phyloP scores from a whole-genome alignment of 2,797 vertebrate genomes.

The Cyclopterus lumpus region DNA sequence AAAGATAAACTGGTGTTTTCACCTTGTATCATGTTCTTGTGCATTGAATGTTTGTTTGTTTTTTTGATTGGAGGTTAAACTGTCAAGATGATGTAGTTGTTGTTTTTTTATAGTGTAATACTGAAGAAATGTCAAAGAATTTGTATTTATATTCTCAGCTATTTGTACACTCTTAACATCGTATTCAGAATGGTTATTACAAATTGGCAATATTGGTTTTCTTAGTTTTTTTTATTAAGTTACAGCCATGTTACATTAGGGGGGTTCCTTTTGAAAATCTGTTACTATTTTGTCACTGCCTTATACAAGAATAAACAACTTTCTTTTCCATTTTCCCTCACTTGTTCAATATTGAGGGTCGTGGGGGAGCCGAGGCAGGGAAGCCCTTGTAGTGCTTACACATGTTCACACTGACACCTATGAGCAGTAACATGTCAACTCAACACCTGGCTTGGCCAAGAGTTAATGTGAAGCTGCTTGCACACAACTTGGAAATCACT shows the following conservation, averaged over 20 bases:
- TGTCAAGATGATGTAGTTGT: slow-evolving; percentile 48
- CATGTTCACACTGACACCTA: not conserved
- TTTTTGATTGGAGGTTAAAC: slow-evolving; percentile 33
- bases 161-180: slow-evolving; percentile 64
- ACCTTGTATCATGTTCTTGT: slow-evolving; percentile 38
- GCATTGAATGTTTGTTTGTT: slow-evolving; percentile 35
- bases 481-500: not conserved
- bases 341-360: not conserved
- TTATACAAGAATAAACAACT: slow-evolving; percentile 72
- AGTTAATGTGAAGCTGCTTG: not conserved
- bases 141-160: slow-evolving; percentile 75
- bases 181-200: slow-evolving; percentile 50
- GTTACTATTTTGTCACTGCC: slow-evolving; percentile 75
- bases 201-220: slow-evolving; percentile 32
- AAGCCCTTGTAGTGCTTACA: not conserved
- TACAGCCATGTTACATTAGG: slow-evolving; percentile 40
- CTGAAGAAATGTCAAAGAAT: slow-evolving; percentile 52
- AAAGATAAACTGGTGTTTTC: slow-evolving; percentile 41
- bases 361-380: not conserved
- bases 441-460: not conserved
- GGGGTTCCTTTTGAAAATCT: slow-evolving; percentile 38
- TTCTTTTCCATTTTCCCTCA: not conserved
- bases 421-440: not conserved
- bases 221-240: slow-evolving; percentile 26
- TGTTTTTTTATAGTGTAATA: slow-evolving; percentile 61